These are phyloP conservation scores for Drosophila monieri DNA, from an alignment of 2,888 invertebrate genomes.

Conservation along the genomic window DNA sequence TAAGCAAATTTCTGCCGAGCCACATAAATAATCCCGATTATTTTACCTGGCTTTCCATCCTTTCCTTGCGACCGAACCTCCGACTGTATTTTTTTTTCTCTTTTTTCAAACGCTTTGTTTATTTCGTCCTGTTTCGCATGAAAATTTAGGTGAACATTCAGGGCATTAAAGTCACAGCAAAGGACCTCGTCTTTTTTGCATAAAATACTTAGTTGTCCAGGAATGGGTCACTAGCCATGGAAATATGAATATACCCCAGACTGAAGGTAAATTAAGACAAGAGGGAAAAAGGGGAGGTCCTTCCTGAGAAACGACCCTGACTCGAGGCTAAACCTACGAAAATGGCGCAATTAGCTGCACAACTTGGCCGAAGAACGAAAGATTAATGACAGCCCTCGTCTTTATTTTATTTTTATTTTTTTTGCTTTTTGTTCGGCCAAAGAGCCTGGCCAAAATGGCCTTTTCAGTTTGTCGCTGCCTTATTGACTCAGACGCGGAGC, in stretches of 20 bases:
- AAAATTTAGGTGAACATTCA: constrained; percentile 56
- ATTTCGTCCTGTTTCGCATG: constrained; percentile 16
- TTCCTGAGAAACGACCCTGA: constrained; percentile 54
- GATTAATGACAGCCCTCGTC: constrained; percentile 62
- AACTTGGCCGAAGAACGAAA: constrained; percentile 59
- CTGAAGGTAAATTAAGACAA: constrained; percentile 22
- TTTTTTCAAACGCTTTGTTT: constrained; percentile 25
- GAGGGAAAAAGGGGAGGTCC: constrained; percentile 22
- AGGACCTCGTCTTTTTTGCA: constrained; percentile 42
- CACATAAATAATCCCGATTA: constrained; percentile 66
- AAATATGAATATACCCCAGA: constrained; percentile 32
- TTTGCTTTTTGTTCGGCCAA: constrained; percentile 46
- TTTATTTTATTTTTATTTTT: constrained; percentile 10
- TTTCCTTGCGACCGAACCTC: neutral
- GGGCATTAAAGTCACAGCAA: constrained; percentile 58
- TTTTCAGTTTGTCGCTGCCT: constrained; percentile 52
- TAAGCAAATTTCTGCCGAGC: constrained; percentile 59
- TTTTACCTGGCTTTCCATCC: constrained; percentile 36
- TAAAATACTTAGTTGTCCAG: constrained; percentile 46
- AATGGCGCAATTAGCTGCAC: constrained; percentile 74
- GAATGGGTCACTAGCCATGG: constrained; percentile 43
- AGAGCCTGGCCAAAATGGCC: constrained; percentile 19
- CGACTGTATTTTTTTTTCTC: constrained; percentile 18
- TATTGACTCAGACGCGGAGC: constrained; percentile 54
- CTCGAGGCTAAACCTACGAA: constrained; percentile 52